Evolutionary conservation across 1,140 invertebrate species (phyloP).

Genomic region (Trypoxylus dichotomus): DNA sequence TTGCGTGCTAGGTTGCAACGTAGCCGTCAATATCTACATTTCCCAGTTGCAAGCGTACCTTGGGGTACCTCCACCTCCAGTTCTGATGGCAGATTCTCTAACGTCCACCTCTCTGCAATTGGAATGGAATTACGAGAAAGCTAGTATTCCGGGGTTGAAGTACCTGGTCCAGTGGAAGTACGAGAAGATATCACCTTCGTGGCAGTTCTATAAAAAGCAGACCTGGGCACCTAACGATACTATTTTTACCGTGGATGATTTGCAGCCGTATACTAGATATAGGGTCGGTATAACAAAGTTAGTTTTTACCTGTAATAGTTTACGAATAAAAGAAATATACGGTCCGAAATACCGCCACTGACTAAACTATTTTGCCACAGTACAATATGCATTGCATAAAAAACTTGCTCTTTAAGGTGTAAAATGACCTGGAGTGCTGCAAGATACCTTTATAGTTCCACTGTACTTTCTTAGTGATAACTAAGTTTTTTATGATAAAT

Average conservation of each 20-base stretch:
- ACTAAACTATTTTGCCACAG: no score
- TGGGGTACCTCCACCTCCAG: slow-evolving; percentile 70
- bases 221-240: slow-evolving; percentile 66
- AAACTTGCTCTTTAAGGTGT: no score
- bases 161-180: slow-evolving; percentile 78
- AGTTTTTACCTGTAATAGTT: no score
- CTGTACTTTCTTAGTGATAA: no score
- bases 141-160: slow-evolving; percentile 58
- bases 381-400: no score
- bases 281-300: no score
- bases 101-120: slow-evolving; percentile 75
- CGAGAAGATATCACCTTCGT: slow-evolving; percentile 64
- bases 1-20: slow-evolving; percentile 79
- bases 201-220: slow-evolving; percentile 75
- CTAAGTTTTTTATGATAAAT: no score
- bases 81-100: slow-evolving; percentile 73
- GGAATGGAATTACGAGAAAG: slow-evolving; percentile 69
- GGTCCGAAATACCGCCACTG: no score
- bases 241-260: slow-evolving; percentile 69
- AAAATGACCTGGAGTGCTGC: no score
- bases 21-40: slow-evolving; percentile 73
- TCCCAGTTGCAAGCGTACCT: slow-evolving; percentile 70
- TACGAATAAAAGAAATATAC: no score
- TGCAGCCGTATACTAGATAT: slow-evolving; percentile 88
- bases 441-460: no score